Evolutionary conservation across 2,888 invertebrate genomes (phyloP), one percentile per base, ranked within the genome.

Genomic region (Cryptus viduatorius): DNA sequence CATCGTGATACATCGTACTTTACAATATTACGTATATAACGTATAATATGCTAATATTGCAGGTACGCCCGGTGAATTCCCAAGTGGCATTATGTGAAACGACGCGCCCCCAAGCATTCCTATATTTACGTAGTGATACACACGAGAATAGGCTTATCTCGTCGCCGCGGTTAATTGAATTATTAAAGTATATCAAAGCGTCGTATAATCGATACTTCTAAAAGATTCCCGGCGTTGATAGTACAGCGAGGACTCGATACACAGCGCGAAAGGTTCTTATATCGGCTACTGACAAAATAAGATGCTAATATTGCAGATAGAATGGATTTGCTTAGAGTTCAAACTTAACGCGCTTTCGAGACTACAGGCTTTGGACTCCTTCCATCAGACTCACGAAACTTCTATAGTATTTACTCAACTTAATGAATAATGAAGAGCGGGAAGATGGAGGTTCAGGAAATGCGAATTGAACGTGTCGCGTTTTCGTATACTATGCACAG

Each of bases 141-240:
- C 59, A 4, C 59, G 59, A 59, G 59, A 59, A 59, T 14, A 1
- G n/a, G 59, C 59, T 59, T 59, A 59, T 31, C 59, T 59, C 29
- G 19, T 29, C 29, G 31, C 14, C 29, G 59, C 29, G 59, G 29
- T 24, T 31, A 59, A 59, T 59, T 59, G 59, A 59, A 59, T 59
- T 59, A 59, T 59, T 59, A 59, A 59, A 59, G 59, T 59, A 59
- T 31, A 5, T 37, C 37, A 59, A 31, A n/a, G 59, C 59, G 29
- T 5, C 29, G 59, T 5, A 29, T 14, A 59, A 59, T 59, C 59
- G 59, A 59, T 59, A 59, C 59, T 8, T 14, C 31, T 14, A 14
- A 59, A 31, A 29, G 59, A 10, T 56, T 10, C 1, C 14, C 31
- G 14, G 5, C 59, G 59, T 14, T 59, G 37, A 37, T 37, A 37